Evolutionary conservation across 2,888 invertebrate genomes (phyloP).

Genomic region (Exocentrus adspersus): DNA sequence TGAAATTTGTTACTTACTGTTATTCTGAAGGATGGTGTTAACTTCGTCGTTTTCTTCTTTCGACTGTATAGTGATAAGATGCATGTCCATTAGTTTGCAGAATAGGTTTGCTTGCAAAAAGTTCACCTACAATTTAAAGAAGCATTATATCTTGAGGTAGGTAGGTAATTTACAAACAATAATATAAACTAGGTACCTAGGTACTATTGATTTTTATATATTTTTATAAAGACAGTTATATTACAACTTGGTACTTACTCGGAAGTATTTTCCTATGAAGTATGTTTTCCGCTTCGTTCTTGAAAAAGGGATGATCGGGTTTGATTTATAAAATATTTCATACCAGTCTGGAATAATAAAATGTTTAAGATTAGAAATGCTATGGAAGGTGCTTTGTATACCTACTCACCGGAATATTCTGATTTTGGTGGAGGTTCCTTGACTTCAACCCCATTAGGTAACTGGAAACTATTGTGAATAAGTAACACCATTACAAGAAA

Average conservation of each 20-base stretch:
- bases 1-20: slow-evolving; percentile 7
- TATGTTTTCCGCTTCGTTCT: slow-evolving; percentile 8
- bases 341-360: slow-evolving; percentile 11
- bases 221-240: no score
- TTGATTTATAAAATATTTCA: slow-evolving; percentile 11
- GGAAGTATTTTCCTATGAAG: slow-evolving; percentile 10
- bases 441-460: slow-evolving; percentile 15
- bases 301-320: slow-evolving; percentile 1
- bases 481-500: background rate
- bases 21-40: background rate
- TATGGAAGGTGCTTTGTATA: no score
- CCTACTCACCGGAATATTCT: slow-evolving; percentile 12
- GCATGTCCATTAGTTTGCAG: slow-evolving; percentile 19
- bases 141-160: no score
- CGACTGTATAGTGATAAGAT: slow-evolving; percentile 1
- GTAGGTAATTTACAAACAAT: no score
- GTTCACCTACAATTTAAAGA: slow-evolving; percentile 12
- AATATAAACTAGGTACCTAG: no score
- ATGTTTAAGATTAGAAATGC: no score
- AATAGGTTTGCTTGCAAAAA: slow-evolving; percentile 15
- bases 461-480: background rate
- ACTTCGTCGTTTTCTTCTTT: slow-evolving; percentile 13
- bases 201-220: no score
- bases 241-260: background rate
- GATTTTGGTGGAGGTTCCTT: background rate